Evolutionary conservation across 37 sponge, comb jelly and placozoan genomes (phyloP).

Genomic region (Ephydatia muelleri): DNA sequence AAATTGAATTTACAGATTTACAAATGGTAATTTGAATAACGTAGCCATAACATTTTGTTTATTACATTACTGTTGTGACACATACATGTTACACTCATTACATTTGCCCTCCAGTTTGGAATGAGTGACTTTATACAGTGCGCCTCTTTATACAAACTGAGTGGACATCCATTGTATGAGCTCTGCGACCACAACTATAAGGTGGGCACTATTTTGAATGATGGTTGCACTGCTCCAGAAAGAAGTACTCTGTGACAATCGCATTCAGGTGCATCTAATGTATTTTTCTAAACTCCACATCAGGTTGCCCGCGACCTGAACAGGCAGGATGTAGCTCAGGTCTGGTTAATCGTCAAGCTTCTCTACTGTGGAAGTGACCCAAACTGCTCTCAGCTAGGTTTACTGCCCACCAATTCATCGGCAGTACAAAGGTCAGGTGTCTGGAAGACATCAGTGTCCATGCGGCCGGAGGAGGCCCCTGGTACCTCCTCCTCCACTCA

Average conservation of each 20-base stretch:
- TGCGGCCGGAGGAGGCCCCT: not conserved
- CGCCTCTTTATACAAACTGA: constrained; percentile 56
- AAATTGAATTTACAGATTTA: too few relatives aligned
- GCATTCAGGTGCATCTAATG: too few relatives aligned
- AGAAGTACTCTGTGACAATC: not conserved
- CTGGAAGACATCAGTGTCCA: not conserved
- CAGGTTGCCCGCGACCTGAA: constrained; percentile 48
- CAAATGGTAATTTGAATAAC: too few relatives aligned
- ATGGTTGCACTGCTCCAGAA: not conserved
- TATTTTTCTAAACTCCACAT: not conserved
- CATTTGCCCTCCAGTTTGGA: not conserved
- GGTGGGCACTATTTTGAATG: constrained; percentile 30
- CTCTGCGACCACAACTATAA: constrained; percentile 82
- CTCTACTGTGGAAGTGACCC: constrained; percentile 53
- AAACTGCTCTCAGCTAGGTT: constrained; percentile 52
- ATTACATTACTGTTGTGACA: too few relatives aligned
- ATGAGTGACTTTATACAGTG: constrained; percentile 22
- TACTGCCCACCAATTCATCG: constrained; percentile 19
- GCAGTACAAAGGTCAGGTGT: not conserved
- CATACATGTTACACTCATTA: too few relatives aligned
- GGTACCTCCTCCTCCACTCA: not conserved
- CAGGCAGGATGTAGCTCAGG: constrained; percentile 38
- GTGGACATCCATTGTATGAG: constrained; percentile 65
- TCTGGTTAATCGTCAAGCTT: constrained; percentile 71
- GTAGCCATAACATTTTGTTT: too few relatives aligned